Evolutionary conservation across 2,797 vertebrate genomes (phyloP).

Genomic region (Scomberomorus guttatus): DNA sequence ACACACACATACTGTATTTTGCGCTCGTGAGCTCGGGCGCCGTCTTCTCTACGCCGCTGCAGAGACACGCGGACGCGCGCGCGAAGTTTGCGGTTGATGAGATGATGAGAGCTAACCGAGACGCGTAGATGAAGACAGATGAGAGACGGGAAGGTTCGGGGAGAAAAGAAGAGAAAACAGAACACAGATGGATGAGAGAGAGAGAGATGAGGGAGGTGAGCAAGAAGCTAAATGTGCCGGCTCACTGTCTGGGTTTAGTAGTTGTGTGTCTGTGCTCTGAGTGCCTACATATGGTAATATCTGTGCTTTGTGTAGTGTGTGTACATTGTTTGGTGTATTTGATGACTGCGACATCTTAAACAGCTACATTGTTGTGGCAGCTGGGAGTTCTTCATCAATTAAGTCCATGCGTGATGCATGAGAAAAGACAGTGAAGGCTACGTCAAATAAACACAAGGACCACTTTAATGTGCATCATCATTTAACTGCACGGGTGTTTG

Average conservation of each 20-base stretch:
- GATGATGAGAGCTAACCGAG: conserved; percentile 28
- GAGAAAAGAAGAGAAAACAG: conserved; percentile 16
- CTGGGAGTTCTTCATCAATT: conserved; percentile 27
- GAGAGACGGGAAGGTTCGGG: conserved; percentile 1
- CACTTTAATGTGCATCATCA: conserved; percentile 47
- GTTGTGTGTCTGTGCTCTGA: not conserved
- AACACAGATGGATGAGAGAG: conserved; percentile 15
- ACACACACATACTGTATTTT: not conserved
- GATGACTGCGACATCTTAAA: conserved; percentile 10
- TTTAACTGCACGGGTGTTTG: conserved; percentile 26
- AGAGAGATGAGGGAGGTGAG: conserved; percentile 11
- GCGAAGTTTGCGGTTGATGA: conserved; percentile 30
- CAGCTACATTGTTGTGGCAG: conserved; percentile 15
- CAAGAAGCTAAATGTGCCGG: conserved; percentile 8
- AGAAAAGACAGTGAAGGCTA: conserved; percentile 29
- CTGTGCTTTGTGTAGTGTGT: not conserved
- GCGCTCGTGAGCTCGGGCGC: not conserved
- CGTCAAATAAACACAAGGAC: conserved; percentile 42
- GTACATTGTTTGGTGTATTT: not conserved
- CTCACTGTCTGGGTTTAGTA: not conserved
- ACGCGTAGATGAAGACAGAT: conserved; percentile 41
- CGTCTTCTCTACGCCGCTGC: not conserved
- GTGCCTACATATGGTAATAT: not conserved
- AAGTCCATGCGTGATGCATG: conserved; percentile 30
- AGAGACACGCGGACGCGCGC: not conserved